A percentile compares a stretch with the other conserved stretches of the same genome.
These are phyloP conservation scores for Scrobipalpa atriplicella DNA, from an alignment of 2,888 invertebrate genomes.

Conservation along the genomic window DNA sequence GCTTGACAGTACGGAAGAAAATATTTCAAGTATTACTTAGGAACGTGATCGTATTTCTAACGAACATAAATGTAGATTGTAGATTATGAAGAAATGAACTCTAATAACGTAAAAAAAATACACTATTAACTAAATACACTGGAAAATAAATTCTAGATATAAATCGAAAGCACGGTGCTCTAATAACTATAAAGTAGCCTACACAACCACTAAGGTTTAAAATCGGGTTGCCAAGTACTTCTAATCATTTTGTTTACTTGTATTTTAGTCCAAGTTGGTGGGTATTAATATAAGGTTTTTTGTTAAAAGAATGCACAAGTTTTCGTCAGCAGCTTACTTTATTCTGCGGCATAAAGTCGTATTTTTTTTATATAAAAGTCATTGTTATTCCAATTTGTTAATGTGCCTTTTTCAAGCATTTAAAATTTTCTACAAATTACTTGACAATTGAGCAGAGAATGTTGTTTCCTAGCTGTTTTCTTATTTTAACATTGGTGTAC, in stretches of 20 bases:
- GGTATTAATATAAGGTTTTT: conserved; percentile 30
- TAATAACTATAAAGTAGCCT: conserved; percentile 13
- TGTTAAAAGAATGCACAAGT: conserved; percentile 38
- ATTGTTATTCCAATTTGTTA: conserved; percentile 33
- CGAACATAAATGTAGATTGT: background rate
- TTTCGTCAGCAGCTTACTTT: conserved; percentile 29
- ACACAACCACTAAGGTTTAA: conserved; percentile 22
- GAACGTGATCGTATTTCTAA: background rate
- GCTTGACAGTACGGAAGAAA: too few species aligned
- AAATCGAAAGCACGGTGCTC: conserved; percentile 1
- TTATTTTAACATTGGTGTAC: too few species aligned
- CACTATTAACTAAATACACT: background rate
- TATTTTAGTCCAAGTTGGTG: conserved; percentile 34
- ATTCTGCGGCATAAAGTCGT: too few species aligned
- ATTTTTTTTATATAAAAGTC: background rate
- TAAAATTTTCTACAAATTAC: background rate
- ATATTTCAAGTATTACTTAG: too few species aligned
- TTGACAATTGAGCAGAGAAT: conserved; percentile 17
- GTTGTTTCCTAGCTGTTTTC: background rate
- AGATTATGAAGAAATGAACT: background rate
- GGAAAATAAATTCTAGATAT: conserved; percentile 11
- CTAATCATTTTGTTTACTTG: conserved; percentile 49
- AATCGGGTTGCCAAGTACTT: conserved; percentile 53
- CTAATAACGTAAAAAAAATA: background rate
- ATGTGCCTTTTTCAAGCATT: conserved; percentile 26